Base-by-base conservation (phyloP, 2,888 invertebrate genomes). In the Uloborus plumipes region DNA sequence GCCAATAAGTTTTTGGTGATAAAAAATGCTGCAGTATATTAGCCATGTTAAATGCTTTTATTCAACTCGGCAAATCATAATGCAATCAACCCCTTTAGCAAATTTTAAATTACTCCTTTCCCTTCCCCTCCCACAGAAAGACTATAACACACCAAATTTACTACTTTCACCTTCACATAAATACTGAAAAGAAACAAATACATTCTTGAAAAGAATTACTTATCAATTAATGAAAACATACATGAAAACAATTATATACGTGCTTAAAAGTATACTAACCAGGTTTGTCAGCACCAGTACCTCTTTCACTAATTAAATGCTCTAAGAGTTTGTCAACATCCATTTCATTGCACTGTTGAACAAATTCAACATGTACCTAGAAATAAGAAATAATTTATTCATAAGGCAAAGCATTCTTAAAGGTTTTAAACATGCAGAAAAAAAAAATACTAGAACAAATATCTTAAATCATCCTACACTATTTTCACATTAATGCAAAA, bases 271-370 rank as follows among this genome's bases (percentile, higher is more conserved):
- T 39, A 15, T 26, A 67, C 14, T 90, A 91, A 93, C 97, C 94
- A 90, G 98, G 98, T 89, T 94, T 95, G 88, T 97, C 97, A 86
- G 94, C 92, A 86, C 98, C 97, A 85, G 97, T 98, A 87, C 95
- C 94, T 90, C 98, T 98, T 87, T 94, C 94, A 87, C 94, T 92
- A 74, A 98, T 94, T 90, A 99, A 97, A 89, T 95, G 94, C 88
- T 96, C 94, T 85, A 99, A 90, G 74, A 99, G 91, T 89, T 96
- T 95, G 87, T 98, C 97, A 53, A 98, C 95, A 64, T 96, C 95
- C 91, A 97, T 92, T 88, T 96, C 95, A 86, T 95, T 91, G 89
- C 97, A 96, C 88, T 96, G 97, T 85, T 94, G 93, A 88, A 95
- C 94, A 88, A 98, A 97, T 88, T 99, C 98, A 85, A 94, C 92